Percentiles rank a stretch among this genome's conserved stretches.
Conservation (phyloP, 2,113 vertebrate genomes). For the Ellobius talpinus region DNA sequence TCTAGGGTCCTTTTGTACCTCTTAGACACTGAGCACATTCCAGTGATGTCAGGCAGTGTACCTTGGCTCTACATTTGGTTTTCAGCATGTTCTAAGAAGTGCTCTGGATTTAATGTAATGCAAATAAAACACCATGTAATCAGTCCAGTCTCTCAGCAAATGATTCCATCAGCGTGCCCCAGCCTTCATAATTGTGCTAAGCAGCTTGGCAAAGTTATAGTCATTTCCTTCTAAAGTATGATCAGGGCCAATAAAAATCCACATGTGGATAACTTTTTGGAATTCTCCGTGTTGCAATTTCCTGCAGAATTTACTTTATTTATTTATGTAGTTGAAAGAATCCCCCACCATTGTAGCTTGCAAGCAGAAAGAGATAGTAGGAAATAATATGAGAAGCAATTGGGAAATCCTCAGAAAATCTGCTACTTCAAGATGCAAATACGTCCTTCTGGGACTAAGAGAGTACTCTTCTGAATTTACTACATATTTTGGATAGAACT, state of each 20-base stretch:
- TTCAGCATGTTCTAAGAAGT: constrained; percentile 51
- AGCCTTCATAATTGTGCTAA: constrained; percentile 68
- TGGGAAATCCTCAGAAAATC: constrained; percentile 32
- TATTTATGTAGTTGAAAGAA: constrained; percentile 65
- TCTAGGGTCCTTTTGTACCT: neutral
- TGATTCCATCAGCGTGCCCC: constrained; percentile 60
- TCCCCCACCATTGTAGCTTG: neutral
- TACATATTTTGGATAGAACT: neutral
- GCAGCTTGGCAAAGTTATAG: constrained; percentile 77
- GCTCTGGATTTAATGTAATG: constrained; percentile 74
- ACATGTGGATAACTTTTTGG: constrained; percentile 78
- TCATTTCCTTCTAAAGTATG: constrained; percentile 74
- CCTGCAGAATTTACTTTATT: constrained; percentile 77
- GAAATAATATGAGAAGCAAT: constrained; percentile 23
- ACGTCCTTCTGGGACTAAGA: neutral
- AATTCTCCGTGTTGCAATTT: constrained; percentile 80
- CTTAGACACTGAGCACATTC: constrained; percentile 44
- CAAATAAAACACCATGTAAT: constrained; percentile 77
- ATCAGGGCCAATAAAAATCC: constrained; percentile 76
- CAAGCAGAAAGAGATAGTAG: constrained; percentile 39
- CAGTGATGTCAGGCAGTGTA: constrained; percentile 47
- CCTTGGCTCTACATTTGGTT: constrained; percentile 50
- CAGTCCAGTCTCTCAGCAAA: constrained; percentile 70
- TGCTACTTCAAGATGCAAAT: constrained; percentile 16
- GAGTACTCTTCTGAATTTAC: neutral